Evolutionary conservation across 2,888 invertebrate genomes (phyloP).

Genomic region (Drosophila atroscutellata): DNA sequence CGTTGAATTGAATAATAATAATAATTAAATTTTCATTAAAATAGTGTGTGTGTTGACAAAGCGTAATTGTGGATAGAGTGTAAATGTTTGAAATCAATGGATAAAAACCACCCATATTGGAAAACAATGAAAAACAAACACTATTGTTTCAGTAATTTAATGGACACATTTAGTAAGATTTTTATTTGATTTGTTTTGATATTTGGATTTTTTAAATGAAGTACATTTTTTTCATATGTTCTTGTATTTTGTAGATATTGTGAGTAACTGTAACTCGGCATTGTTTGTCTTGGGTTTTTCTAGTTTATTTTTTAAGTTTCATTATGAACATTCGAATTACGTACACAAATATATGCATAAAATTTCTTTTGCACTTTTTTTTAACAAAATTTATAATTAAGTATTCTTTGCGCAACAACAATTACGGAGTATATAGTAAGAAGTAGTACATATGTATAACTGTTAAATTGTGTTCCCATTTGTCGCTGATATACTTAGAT

Average conservation of each 20-base stretch:
- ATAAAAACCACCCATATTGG: background rate
- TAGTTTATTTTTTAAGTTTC: slow-evolving; percentile 19
- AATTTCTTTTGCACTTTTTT: slow-evolving; percentile 21
- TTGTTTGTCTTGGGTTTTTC: slow-evolving; percentile 26
- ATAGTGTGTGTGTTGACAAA: slow-evolving; percentile 21
- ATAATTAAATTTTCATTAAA: slow-evolving; percentile 51
- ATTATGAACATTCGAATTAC: slow-evolving; percentile 72
- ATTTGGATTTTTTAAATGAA: slow-evolving; percentile 39
- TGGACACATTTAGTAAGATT: slow-evolving; percentile 75
- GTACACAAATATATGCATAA: slow-evolving; percentile 73
- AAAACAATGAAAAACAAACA: background rate
- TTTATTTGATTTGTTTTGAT: slow-evolving; percentile 45
- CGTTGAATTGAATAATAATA: slow-evolving; percentile 26
- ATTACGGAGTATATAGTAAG: slow-evolving; percentile 26
- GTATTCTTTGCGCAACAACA: slow-evolving; percentile 34
- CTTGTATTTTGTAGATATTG: slow-evolving; percentile 27
- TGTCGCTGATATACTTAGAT: slow-evolving; percentile 56
- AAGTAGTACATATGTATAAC: slow-evolving; percentile 34
- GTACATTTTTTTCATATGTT: slow-evolving; percentile 44
- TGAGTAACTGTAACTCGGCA: slow-evolving; percentile 32
- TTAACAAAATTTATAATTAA: slow-evolving; percentile 45
- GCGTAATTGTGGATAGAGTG: slow-evolving; percentile 7
- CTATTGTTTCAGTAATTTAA: slow-evolving; percentile 37
- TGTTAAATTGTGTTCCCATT: slow-evolving; percentile 60
- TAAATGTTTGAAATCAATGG: background rate